Conservation (phyloP, 2,888 invertebrate species). For the Cephonodes hylas region DNA sequence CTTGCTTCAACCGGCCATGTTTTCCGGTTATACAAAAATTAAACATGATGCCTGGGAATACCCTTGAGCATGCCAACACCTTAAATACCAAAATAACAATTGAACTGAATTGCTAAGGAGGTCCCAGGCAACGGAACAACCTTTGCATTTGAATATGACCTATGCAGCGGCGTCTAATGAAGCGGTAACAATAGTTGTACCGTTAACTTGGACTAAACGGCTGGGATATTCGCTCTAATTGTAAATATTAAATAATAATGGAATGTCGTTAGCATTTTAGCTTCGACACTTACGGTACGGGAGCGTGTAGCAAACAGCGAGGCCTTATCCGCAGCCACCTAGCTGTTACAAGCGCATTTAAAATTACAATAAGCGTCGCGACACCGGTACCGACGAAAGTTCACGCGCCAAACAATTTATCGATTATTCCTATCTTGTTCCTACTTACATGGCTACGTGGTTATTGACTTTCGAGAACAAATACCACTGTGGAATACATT, state of each 20-base stretch:
- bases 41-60: neutral
- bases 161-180: neutral
- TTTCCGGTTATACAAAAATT: neutral
- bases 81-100: neutral
- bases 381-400: slow-evolving; percentile 61
- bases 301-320: neutral
- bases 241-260: slow-evolving; percentile 3
- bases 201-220: neutral
- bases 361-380: slow-evolving; percentile 75
- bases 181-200: neutral
- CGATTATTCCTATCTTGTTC: slow-evolving; percentile 59
- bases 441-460: slow-evolving; percentile 6
- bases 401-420: slow-evolving; percentile 65
- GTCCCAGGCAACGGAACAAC: neutral
- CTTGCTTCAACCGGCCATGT: neutral
- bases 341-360: slow-evolving; percentile 64
- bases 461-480: slow-evolving; percentile 7
- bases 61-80: neutral
- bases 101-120: neutral
- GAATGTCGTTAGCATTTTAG: slow-evolving; percentile 1
- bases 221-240: neutral
- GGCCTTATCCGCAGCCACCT: slow-evolving; percentile 35
- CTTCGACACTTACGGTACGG: neutral
- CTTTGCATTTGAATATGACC: slow-evolving; percentile 8
- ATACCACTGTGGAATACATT: neutral